Evolutionary conservation across 2,888 invertebrate genomes (phyloP).

Genomic region (Eudasyphora cyanicolor): DNA sequence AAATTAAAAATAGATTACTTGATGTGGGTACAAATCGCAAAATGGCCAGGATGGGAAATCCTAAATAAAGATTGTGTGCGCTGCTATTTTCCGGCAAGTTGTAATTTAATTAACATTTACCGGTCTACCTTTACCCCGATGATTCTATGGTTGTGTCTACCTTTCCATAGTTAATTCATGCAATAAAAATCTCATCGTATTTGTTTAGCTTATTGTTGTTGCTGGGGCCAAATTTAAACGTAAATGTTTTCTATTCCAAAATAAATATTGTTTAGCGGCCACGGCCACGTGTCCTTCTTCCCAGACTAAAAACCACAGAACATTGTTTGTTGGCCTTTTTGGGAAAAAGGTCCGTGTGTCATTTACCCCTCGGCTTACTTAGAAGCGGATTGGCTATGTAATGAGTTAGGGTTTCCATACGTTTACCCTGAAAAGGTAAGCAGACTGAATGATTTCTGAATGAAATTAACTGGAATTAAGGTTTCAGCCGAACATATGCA

Average conservation of each 20-base stretch:
- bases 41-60: background rate
- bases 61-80: background rate
- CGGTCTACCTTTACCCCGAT: background rate
- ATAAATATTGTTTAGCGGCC: slow-evolving; percentile 21
- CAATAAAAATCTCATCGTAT: background rate
- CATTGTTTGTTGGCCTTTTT: background rate
- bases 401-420: background rate
- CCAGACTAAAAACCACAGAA: background rate
- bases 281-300: slow-evolving; percentile 16
- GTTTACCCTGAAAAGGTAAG: background rate
- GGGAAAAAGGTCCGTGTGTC: background rate
- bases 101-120: slow-evolving; percentile 19
- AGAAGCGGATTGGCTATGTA: too few relatives aligned
- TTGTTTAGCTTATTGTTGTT: slow-evolving; percentile 6
- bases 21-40: background rate
- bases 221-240: background rate
- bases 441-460: background rate
- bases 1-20: slow-evolving; percentile 2
- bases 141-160: too few relatives aligned
- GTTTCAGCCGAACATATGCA: background rate
- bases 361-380: too few relatives aligned
- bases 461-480: background rate
- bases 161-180: background rate
- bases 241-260: background rate
- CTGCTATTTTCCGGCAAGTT: background rate